These are phyloP conservation scores for Otocyon megalotis DNA, from an alignment of 2,113 vertebrate genomes.

Conservation along the genomic window DNA sequence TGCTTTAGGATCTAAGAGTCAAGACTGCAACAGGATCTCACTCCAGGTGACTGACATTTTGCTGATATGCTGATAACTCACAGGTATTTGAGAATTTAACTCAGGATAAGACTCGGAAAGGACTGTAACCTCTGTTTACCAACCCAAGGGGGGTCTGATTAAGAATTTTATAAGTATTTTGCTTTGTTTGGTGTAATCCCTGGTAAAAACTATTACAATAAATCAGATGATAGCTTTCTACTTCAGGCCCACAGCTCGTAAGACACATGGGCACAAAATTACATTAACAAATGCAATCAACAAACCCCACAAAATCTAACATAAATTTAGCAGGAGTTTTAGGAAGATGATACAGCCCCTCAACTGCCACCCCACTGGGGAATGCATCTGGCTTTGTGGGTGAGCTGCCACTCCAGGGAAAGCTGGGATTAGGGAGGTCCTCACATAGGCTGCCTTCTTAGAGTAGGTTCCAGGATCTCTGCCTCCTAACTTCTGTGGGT, in stretches of 20 bases:
- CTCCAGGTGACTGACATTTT: background rate
- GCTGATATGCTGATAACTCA: background rate
- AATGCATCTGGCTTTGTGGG: background rate
- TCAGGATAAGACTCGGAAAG: background rate
- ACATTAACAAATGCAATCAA: slow-evolving; percentile 27
- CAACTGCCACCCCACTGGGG: background rate
- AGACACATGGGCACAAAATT: background rate
- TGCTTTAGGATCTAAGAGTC: background rate
- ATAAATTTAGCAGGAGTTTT: background rate
- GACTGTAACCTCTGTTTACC: background rate
- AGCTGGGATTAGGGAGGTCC: background rate
- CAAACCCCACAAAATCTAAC: background rate
- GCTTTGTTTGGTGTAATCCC: background rate
- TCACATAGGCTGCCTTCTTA: background rate
- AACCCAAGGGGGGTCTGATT: background rate
- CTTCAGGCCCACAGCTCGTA: background rate
- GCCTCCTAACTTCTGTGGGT: background rate
- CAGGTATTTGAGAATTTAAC: background rate
- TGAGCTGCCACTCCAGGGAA: background rate
- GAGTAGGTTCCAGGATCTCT: background rate
- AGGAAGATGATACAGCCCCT: background rate
- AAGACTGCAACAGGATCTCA: background rate
- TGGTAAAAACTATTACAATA: background rate
- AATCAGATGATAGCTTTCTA: background rate
- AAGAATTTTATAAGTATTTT: background rate